Conservation (phyloP, 92 coral and sea anemone genomes). For the Micromussa lordhowensis region DNA sequence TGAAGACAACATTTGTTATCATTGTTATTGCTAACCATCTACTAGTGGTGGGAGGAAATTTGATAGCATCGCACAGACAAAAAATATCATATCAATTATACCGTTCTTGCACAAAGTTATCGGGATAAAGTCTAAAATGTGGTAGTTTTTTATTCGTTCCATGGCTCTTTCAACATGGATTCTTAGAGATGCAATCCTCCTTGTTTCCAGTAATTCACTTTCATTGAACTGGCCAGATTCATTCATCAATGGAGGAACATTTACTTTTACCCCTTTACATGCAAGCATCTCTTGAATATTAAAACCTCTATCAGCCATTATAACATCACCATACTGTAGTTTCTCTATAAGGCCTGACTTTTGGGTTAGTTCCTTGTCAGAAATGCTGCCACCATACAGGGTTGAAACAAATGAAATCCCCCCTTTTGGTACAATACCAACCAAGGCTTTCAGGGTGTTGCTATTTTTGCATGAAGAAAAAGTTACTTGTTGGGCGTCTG, state of each 20-base stretch:
- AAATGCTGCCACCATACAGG: conserved; percentile 68
- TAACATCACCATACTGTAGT: conserved; percentile 58
- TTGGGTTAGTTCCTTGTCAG: conserved; percentile 65
- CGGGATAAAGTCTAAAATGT: too few relatives aligned
- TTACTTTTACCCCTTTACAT: too few relatives aligned
- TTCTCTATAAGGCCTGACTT: conserved; percentile 58
- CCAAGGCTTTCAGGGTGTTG: conserved; percentile 49
- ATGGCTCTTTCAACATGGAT: too few relatives aligned
- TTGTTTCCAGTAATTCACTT: too few relatives aligned
- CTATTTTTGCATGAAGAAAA: conserved; percentile 51
- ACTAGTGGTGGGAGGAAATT: conserved; percentile 69
- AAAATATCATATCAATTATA: conserved; percentile 59
- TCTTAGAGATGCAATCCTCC: too few relatives aligned
- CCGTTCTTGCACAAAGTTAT: conserved; percentile 64
- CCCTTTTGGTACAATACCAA: conserved; percentile 65
- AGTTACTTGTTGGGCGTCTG: conserved; percentile 58
- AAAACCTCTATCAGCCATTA: too few relatives aligned
- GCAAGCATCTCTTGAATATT: too few relatives aligned
- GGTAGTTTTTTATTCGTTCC: too few relatives aligned
- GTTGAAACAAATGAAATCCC: conserved; percentile 63
- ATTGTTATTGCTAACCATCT: conserved; percentile 37
- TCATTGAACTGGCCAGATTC: conserved; percentile 65
- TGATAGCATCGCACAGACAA: conserved; percentile 71
- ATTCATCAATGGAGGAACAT: conserved; percentile 73
- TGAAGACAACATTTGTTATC: neutral